Base-by-base conservation (phyloP, 2,113 vertebrate genomes). In the western clawed frog (Xenopus tropicalis) region DNA sequence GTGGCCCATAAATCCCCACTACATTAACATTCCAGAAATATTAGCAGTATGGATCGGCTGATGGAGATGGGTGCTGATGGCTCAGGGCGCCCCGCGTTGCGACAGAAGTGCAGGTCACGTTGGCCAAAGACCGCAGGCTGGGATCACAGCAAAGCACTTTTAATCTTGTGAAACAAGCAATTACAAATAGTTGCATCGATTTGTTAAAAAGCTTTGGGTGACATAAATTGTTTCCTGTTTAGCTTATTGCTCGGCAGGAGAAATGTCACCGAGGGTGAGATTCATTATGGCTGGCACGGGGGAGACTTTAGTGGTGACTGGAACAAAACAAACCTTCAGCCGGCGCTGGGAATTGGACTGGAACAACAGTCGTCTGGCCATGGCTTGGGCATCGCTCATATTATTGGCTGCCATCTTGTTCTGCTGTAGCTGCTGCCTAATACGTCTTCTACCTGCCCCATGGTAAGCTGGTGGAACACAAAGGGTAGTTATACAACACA, bases 121-220 rank as follows among this genome's bases (percentile, higher is more conserved):
- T 92, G 91, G 93, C 93, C 91, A 92, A 93, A 94, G 95, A 97
- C 94, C 86, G 84, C 85, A 90, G 93, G 87, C 85, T 88, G 90
- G 92, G 94, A 95, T 96, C 96, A 96, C 89, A 90, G 88, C 93
- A 91, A 88, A 94, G 92, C 93, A 93, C 95, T 96, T 98, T 98
- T 95, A 96, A 98, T 98, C 95, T 98, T 96, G 93, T 98, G 96
- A 97, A 97, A 98, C 96, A 98, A 98, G 94, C 93, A 96, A 98
- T 99, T 98, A 98, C 96, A 97, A 98, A 99, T 94, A 98, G 93
- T 95, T 92, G 91, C 94, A 98, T 98, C 93, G 96, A 99, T 98
- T 97, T 94, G 94, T 96, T 99, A 97, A 99, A 99, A 98, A 96
- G 97, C 96, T 98, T 95, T 91, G 85, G 93, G 92, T 94, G 95